These are phyloP conservation scores for Peromyscus melanophrys DNA, from an alignment of 2,797 vertebrate species.

Conservation along the genomic window DNA sequence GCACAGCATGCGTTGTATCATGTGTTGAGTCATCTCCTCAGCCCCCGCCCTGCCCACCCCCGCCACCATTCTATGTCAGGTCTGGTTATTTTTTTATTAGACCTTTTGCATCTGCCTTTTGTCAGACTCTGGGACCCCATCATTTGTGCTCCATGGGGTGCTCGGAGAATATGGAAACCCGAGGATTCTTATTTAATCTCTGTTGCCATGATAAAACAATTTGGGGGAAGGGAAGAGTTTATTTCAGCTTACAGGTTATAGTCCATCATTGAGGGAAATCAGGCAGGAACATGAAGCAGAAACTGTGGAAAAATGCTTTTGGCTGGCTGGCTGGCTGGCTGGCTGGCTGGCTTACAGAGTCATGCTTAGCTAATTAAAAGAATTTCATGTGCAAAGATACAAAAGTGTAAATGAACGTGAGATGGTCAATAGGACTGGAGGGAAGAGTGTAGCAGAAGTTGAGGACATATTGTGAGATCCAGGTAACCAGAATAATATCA, in stretches of 20 bases:
- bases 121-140: neutral
- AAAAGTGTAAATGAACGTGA: neutral
- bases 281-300: neutral
- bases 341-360: neutral
- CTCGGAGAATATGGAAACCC: neutral
- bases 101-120: neutral
- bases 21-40: neutral
- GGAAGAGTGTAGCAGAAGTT: neutral
- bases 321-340: neutral
- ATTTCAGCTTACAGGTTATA: neutral
- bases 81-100: neutral
- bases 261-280: neutral
- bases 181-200: neutral
- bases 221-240: neutral
- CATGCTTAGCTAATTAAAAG: neutral
- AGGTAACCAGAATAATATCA: neutral
- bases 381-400: neutral
- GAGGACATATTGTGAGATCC: neutral
- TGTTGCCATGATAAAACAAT: neutral
- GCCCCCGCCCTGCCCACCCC: too few relatives aligned
- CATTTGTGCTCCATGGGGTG: neutral
- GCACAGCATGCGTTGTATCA: neutral
- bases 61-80: neutral
- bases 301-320: neutral
- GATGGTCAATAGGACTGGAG: neutral